These are phyloP conservation scores for Ctenochaetus hawaiiensis DNA, from an alignment of 2,797 vertebrate species.

Conservation along the genomic window DNA sequence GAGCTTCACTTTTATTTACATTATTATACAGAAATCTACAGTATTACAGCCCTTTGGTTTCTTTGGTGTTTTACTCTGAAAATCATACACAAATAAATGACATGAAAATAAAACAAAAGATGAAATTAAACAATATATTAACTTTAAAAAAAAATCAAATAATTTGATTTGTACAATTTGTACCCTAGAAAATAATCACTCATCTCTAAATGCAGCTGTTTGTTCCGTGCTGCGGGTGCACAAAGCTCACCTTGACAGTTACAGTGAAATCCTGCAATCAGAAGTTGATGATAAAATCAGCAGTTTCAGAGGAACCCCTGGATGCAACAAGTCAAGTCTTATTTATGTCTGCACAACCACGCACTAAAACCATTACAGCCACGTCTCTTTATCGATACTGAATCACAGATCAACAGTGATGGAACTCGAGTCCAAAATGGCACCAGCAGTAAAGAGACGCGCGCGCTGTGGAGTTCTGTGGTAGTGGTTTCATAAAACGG, in stretches of 20 bases:
- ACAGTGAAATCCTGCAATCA: constrained; percentile 29
- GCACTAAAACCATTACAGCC: not conserved
- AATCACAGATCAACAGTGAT: not conserved
- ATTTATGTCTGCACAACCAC: constrained; percentile 26
- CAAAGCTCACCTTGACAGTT: constrained; percentile 2
- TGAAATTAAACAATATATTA: constrained; percentile 55
- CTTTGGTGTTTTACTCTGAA: constrained; percentile 48
- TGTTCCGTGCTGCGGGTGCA: constrained; percentile 14
- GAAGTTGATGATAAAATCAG: not conserved
- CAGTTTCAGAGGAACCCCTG: not conserved
- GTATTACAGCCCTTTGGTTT: constrained; percentile 33
- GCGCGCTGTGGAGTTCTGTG: not conserved
- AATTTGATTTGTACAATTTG: constrained; percentile 38
- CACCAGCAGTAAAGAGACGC: constrained; percentile 25
- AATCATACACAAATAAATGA: constrained; percentile 20
- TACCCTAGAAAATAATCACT: constrained; percentile 26
- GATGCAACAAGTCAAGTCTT: constrained; percentile 33
- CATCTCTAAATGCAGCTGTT: constrained; percentile 3
- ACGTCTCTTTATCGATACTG: not conserved
- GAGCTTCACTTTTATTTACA: constrained; percentile 61
- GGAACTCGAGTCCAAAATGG: constrained; percentile 28
- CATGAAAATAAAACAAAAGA: not conserved
- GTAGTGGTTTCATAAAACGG: constrained; percentile 63
- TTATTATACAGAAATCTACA: constrained; percentile 46
- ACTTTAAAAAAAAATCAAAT: constrained; percentile 27